Evolutionary conservation across 2,888 invertebrate species (phyloP).

Genomic region (Diaperis boleti): DNA sequence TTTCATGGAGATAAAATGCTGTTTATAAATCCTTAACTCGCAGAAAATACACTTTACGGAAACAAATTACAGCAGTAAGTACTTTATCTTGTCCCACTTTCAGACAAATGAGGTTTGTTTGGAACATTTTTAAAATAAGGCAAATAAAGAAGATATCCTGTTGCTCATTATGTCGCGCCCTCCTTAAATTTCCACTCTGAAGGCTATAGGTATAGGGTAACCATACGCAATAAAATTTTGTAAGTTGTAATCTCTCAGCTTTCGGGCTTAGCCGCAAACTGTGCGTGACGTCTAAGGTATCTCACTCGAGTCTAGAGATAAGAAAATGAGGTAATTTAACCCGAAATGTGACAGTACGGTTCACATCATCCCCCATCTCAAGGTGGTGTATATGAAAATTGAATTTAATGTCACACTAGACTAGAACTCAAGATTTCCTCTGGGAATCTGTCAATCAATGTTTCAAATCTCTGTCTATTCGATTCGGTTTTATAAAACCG

Average conservation of each 20-base stretch:
- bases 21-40: constrained; percentile 40
- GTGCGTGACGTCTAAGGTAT: too few species aligned
- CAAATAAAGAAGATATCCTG: constrained; percentile 30
- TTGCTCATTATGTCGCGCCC: constrained; percentile 12
- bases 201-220: too few species aligned
- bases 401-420: constrained; percentile 37
- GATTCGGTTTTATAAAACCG: constrained; percentile 25
- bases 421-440: constrained; percentile 37
- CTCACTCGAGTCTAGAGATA: constrained; percentile 8
- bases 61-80: constrained; percentile 42
- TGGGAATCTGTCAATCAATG: constrained; percentile 38
- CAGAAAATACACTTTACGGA: constrained; percentile 37
- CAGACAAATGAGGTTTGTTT: constrained; percentile 41
- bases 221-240: too few species aligned
- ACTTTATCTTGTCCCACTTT: constrained; percentile 42
- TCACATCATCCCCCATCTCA: constrained; percentile 26
- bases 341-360: constrained; percentile 31
- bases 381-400: constrained; percentile 38
- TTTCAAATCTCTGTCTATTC: constrained; percentile 33
- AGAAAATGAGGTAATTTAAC: constrained; percentile 31
- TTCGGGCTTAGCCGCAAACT: too few species aligned
- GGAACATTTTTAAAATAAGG: constrained; percentile 37
- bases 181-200: constrained; percentile 18
- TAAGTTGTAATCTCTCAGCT: too few species aligned
- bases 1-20: constrained; percentile 37